Evolutionary conservation across 2,888 invertebrate species (phyloP), one percentile per base, ranked within the genome.

Genomic region (Nomada ruficornis): DNA sequence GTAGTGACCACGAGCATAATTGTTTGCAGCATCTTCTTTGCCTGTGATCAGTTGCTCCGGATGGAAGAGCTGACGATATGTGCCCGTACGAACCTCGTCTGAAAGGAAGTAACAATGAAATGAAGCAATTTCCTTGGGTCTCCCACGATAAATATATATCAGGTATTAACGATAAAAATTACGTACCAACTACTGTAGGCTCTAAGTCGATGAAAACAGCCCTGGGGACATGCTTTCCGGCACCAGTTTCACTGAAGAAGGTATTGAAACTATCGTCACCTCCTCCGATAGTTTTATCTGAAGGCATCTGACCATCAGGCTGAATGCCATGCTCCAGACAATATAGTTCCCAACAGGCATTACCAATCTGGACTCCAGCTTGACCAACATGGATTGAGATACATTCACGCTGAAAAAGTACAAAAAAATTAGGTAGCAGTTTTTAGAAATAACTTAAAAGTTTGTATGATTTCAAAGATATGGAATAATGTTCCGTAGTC

Each of bases 11-110:
- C 99, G 96, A 83, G 99, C 99, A 90, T 99, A 99, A 95, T 99
- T 99, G 95, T 99, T 99, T 90, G 99, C 99, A 69, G 99, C 98
- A 94, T 98, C 98, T 95, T 98, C 98, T 94, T 99, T 99, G 91
- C 98, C 98, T 90, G 98, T 98, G 94, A 98, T 98, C 94, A 98
- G 95, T 95, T 99, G 98, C 95, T 99, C 98, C 85, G 98, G 99
- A 94, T 99, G 99, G 96, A 98, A 99, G 93, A 99, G 96, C 94
- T 98, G 98, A 88, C 98, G 96, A 96, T 99, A 99, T 89, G 98
- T 98, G 92, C 98, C 98, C 82, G 98, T 98, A 91, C 98, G 96
- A 89, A 98, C 98, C 95, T 98, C 98, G 95, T 98, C 97, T 94
- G 89, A 10, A 91, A 86, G 57, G 36, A 29, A 23, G 44, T 52